Percentiles rank a stretch among this genome's conserved stretches.
phyloP scores from a whole-genome alignment of 2,797 vertebrate genomes.

The Peromyscus aztecus region DNA sequence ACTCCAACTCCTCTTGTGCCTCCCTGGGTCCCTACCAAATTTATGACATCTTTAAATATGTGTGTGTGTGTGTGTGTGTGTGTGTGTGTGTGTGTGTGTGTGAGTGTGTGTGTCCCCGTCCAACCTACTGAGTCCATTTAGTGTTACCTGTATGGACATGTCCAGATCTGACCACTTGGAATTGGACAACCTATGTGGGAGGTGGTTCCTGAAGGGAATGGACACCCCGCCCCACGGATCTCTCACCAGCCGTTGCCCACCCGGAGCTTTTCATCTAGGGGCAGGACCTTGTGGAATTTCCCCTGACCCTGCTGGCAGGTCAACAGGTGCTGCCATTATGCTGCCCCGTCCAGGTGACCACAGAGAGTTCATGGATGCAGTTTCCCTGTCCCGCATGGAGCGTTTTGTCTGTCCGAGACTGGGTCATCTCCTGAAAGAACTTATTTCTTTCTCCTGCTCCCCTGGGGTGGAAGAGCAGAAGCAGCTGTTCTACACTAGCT shows the following conservation, averaged over 20 bases:
- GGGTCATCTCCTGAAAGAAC: conserved; percentile 8
- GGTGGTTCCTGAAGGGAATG: background rate
- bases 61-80: background rate
- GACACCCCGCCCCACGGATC: background rate
- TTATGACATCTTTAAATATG: background rate
- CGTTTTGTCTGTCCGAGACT: background rate
- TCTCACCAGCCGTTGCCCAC: background rate
- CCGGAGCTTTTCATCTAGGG: background rate
- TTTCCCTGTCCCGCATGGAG: background rate
- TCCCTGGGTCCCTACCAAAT: background rate
- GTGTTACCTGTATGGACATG: background rate
- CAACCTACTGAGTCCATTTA: background rate
- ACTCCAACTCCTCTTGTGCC: background rate
- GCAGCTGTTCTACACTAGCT: background rate
- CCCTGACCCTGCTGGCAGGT: background rate
- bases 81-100: background rate
- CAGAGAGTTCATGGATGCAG: background rate
- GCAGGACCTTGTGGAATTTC: background rate
- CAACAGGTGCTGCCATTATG: background rate
- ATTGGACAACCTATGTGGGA: background rate
- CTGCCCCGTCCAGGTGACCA: background rate
- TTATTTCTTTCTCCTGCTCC: conserved; percentile 15
- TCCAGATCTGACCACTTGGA: background rate
- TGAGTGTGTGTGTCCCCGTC: background rate
- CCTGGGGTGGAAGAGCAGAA: background rate